Conservation (phyloP, 2,113 vertebrate species). For the Lycaon pictus region DNA sequence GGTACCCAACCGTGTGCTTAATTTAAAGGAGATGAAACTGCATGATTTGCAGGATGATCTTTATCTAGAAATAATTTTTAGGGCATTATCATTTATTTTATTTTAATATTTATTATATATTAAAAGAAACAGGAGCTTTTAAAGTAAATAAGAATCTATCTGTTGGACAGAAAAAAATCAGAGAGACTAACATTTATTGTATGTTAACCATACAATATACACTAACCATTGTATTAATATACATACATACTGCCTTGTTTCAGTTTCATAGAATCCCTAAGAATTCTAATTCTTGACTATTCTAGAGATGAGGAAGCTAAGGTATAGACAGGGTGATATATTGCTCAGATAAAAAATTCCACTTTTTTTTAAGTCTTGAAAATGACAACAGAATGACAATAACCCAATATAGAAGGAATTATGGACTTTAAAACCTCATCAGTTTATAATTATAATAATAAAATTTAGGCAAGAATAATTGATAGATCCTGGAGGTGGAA, state of each 20-base stretch:
- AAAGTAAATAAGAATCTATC: conserved; percentile 40
- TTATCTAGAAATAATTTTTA: conserved; percentile 21
- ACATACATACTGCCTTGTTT: background rate
- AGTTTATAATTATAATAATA: background rate
- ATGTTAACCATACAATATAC: background rate
- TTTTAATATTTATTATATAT: background rate
- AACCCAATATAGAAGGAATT: background rate
- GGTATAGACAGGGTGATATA: background rate
- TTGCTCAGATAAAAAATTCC: background rate
- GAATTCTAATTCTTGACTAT: background rate
- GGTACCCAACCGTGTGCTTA: background rate
- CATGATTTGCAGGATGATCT: background rate
- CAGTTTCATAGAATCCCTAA: background rate
- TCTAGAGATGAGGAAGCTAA: background rate
- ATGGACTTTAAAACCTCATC: background rate
- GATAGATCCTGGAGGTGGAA: background rate
- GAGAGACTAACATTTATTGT: background rate
- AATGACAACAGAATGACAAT: background rate
- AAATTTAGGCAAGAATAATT: conserved; percentile 16
- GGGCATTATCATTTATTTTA: background rate
- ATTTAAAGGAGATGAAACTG: background rate
- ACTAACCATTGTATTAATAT: background rate
- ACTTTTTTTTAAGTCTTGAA: background rate
- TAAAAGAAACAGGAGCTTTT: background rate
- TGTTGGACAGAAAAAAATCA: background rate